Conservation (phyloP, 2,113 vertebrate species). For the Sprattus sprattus region DNA sequence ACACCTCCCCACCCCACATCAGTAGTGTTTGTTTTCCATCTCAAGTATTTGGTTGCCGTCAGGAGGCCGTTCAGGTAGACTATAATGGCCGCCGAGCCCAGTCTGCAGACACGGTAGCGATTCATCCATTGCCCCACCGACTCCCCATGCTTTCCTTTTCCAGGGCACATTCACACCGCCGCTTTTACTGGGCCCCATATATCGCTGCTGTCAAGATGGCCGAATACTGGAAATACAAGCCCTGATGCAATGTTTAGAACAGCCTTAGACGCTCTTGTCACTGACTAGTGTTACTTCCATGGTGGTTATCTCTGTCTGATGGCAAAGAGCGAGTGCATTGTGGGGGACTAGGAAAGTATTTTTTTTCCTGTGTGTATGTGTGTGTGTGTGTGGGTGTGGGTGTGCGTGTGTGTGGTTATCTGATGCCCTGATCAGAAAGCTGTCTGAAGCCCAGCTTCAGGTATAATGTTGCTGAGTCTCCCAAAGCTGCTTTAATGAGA, state of each 20-base stretch:
- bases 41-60: not conserved
- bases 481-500: not conserved
- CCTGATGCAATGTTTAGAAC: not conserved
- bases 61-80: not conserved
- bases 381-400: too few species aligned
- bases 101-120: not conserved
- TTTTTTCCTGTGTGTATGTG: too few species aligned
- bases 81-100: not conserved
- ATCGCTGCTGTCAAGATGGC: not conserved
- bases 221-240: not conserved
- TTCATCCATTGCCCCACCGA: not conserved
- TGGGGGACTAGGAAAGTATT: too few species aligned
- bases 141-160: not conserved
- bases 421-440: not conserved
- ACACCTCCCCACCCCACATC: not conserved
- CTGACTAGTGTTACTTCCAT: too few species aligned
- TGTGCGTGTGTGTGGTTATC: not conserved
- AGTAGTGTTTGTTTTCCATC: not conserved
- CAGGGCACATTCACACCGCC: not conserved
- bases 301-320: too few species aligned
- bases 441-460: not conserved
- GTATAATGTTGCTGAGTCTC: not conserved
- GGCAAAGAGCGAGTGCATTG: too few species aligned
- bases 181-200: not conserved
- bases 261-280: not conserved